Evolutionary conservation across 1,140 invertebrate species (phyloP), one percentile per base, ranked within the genome.

Genomic region (Elymnias hypermnestra): DNA sequence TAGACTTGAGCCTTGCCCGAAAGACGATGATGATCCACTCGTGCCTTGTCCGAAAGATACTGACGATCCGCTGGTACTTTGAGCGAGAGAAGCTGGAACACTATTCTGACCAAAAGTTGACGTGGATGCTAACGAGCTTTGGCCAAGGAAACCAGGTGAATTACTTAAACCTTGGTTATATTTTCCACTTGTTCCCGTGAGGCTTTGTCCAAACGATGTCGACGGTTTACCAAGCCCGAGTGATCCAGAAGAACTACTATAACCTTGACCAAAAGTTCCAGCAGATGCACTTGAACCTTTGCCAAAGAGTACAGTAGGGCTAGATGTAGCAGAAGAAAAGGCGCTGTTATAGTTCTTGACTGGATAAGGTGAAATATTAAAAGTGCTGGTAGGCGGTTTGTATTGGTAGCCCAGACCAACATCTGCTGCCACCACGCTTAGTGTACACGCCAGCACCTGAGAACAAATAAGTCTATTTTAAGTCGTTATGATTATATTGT

Each of bases 331-430:
- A 10, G 45, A 39, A 15, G 29, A 42, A 25, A 48, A 55, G 9
- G 52, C 57, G 10, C 47, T 41, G 10, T 45, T 49, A 14, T 43
- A 56, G 37, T 42, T 43, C 13, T 55, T 43, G 9, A 46, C 15
- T 52, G 65, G 63, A 25, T 71, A 70, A 6, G 67, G 63, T 2
- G 78, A 75, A n/a, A 63, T 39, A 14, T 64, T 69, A 26, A 71
- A 81, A 0, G 64, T 58, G 4, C 65, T 71, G 5, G 70, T 50
- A 1, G 78, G 75, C 6, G 55, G 53, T 22, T 79, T 68, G 52
- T 83, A 81, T 5, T 78, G 60, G 42, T 79, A 83, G 7, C 78
- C 75, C 1, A 72, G 55, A 6, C 64, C 40, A 2, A 78, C 53
- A 38, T 78, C 79, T 6, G 70, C 76, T 5, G 50, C 33, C 12